phyloP scores from a whole-genome alignment of 2,888 invertebrate species.

The Pachycephus smyrnensis region DNA sequence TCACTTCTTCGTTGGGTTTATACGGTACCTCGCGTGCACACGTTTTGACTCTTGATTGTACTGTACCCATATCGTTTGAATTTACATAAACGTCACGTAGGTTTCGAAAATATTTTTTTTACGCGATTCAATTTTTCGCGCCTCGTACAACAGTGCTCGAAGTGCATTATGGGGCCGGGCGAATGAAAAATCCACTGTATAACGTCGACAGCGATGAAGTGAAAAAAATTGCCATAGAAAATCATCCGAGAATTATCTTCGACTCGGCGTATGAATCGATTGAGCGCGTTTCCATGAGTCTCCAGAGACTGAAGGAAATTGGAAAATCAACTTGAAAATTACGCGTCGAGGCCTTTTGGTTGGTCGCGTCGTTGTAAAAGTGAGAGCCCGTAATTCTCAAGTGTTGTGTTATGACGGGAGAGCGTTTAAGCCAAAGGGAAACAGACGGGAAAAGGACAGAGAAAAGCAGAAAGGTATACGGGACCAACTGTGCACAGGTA shows the following conservation, averaged over 20 bases:
- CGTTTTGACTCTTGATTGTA: background rate
- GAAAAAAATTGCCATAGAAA: background rate
- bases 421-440: background rate
- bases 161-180: background rate
- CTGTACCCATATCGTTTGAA: background rate
- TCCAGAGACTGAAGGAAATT: background rate
- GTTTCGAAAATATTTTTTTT: background rate
- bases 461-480: background rate
- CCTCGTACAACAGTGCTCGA: background rate
- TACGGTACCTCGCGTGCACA: background rate
- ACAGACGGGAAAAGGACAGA: background rate
- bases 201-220: background rate
- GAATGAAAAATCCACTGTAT: background rate
- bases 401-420: background rate
- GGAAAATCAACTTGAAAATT: background rate
- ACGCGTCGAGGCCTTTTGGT: background rate
- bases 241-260: background rate
- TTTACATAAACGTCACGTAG: background rate
- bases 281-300: background rate
- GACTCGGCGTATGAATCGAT: background rate
- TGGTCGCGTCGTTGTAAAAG: constrained; percentile 34
- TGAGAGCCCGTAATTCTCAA: constrained; percentile 25
- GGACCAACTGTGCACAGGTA: background rate
- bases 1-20: background rate
- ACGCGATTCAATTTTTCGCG: background rate